These are phyloP conservation scores for Scelioninae gen. 1 DNA, from an alignment of 2,888 invertebrate genomes.

Conservation along the genomic window DNA sequence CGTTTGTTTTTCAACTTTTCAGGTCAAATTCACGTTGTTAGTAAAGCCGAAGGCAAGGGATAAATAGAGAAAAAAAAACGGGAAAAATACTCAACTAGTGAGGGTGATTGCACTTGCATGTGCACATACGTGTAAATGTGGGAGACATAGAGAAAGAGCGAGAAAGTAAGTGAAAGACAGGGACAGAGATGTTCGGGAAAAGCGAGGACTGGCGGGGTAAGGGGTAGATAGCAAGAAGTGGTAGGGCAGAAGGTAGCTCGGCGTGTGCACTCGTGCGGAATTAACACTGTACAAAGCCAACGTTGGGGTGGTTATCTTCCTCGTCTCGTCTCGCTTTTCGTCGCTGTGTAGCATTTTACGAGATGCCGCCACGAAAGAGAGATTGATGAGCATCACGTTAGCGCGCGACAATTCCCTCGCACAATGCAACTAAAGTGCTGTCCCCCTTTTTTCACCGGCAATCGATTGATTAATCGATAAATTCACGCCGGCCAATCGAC, in stretches of 20 bases:
- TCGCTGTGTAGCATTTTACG: slow-evolving; percentile 64
- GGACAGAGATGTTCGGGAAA: background rate
- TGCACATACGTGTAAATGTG: background rate
- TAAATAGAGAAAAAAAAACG: slow-evolving; percentile 20
- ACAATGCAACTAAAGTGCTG: slow-evolving; percentile 66
- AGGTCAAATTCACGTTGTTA: slow-evolving; percentile 43
- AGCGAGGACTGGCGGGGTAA: slow-evolving; percentile 4
- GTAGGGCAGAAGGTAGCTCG: slow-evolving; percentile 54
- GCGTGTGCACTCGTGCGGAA: slow-evolving; percentile 74
- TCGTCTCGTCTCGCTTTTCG: slow-evolving; percentile 64
- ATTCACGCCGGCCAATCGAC: slow-evolving; percentile 63
- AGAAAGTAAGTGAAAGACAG: slow-evolving; percentile 2
- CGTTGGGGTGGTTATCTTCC: slow-evolving; percentile 66
- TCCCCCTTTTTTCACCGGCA: slow-evolving; percentile 33
- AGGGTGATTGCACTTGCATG: slow-evolving; percentile 26
- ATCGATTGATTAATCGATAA: slow-evolving; percentile 67
- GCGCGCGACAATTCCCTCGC: slow-evolving; percentile 62
- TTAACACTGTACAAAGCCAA: slow-evolving; percentile 74
- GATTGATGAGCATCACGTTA: slow-evolving; percentile 70
- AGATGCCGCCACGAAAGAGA: slow-evolving; percentile 68
- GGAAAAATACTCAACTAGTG: too few relatives aligned
- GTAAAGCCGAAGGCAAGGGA: slow-evolving; percentile 9
- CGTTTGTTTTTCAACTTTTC: slow-evolving; percentile 44
- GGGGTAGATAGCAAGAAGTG: too few relatives aligned
- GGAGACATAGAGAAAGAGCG: background rate